A percentile compares a stretch with the other conserved stretches of the same genome.
These are phyloP conservation scores for Cladopsammia gracilis DNA, from an alignment of 64 coral and sea anemone species.

Conservation along the genomic window DNA sequence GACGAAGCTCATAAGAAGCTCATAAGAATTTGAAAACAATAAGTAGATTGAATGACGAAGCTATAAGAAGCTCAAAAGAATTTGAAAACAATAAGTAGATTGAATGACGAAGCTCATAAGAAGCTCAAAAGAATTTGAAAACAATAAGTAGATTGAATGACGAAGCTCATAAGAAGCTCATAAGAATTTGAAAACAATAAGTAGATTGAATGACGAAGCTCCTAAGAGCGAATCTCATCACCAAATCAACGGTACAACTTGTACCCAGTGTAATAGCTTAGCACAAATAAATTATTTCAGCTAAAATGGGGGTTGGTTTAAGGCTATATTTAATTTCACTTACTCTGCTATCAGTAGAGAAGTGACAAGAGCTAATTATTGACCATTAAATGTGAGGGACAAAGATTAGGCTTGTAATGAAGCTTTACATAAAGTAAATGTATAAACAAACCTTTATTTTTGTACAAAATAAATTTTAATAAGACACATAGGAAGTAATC, in stretches of 20 bases:
- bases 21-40: background rate
- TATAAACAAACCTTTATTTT: background rate
- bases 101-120: background rate
- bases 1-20: background rate
- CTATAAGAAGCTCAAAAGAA: too few species aligned
- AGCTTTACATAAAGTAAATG: background rate
- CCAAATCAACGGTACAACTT: background rate
- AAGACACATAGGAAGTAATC: too few species aligned
- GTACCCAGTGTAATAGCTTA: too few species aligned
- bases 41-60: slow-evolving; percentile 7
- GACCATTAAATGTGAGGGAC: too few species aligned
- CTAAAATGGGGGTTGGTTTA: background rate
- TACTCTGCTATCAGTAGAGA: background rate
- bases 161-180: background rate
- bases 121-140: too few species aligned
- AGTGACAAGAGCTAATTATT: background rate
- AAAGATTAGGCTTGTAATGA: background rate
- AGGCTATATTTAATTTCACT: slow-evolving; percentile 9
- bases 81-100: background rate
- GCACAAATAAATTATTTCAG: background rate
- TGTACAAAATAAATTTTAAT: too few species aligned
- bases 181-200: background rate
- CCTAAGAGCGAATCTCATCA: background rate
- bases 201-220: background rate
- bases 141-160: background rate